Evolutionary conservation across 2,888 invertebrate species (phyloP).

Genomic region (Heliconius cydno): DNA sequence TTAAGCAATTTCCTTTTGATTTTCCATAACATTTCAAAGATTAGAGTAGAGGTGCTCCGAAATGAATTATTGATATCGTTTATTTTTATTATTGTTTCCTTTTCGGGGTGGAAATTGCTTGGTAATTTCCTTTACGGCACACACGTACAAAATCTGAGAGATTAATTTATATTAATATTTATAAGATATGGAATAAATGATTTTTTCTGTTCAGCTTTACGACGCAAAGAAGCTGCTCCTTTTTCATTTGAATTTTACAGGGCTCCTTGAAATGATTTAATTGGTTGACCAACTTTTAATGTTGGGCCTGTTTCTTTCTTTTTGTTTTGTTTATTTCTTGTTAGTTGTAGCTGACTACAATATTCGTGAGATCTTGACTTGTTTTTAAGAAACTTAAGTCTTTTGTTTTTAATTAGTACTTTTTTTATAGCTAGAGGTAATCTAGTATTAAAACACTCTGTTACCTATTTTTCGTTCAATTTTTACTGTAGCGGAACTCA

Average conservation of each 20-base stretch:
- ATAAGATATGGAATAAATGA: too few species aligned
- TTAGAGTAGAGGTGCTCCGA: neutral
- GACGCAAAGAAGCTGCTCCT: too few species aligned
- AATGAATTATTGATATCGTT: slow-evolving; percentile 8
- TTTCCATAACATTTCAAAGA: neutral
- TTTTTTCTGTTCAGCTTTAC: too few species aligned
- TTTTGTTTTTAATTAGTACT: too few species aligned
- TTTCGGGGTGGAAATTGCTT: neutral
- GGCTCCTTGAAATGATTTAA: neutral
- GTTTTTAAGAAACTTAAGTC: too few species aligned
- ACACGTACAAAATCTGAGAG: neutral
- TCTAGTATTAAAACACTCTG: too few species aligned
- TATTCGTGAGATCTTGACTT: too few species aligned
- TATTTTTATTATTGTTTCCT: slow-evolving; percentile 15
- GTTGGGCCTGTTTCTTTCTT: neutral
- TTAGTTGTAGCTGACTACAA: neutral
- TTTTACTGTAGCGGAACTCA: too few species aligned
- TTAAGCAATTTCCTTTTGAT: neutral
- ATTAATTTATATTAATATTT: too few species aligned
- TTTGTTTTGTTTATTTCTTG: neutral
- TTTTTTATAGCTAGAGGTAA: too few species aligned
- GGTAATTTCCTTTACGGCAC: neutral
- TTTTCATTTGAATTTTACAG: neutral
- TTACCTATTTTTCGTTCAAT: too few species aligned
- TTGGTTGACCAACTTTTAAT: neutral